phyloP scores from a whole-genome alignment of 1,140 invertebrate genomes.

The Zaprionus taronus region DNA sequence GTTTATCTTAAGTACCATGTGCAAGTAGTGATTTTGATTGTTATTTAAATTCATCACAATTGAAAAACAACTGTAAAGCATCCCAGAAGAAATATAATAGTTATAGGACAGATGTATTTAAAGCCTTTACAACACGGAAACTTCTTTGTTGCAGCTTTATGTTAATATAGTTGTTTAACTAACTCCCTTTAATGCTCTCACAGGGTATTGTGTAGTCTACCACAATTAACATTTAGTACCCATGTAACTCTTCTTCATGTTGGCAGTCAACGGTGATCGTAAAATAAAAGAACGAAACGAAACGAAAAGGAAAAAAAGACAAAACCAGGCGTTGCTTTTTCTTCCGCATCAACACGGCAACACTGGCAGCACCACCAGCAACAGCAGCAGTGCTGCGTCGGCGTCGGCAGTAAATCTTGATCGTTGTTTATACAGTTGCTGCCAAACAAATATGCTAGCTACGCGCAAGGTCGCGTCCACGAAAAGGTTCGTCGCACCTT shows the following conservation, averaged over 20 bases:
- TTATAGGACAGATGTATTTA: conserved; percentile 1
- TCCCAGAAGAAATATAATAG: background rate
- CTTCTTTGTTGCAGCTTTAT: no score
- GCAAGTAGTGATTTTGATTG: background rate
- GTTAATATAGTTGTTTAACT: no score
- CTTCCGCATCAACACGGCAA: conserved; percentile 61
- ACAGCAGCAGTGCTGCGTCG: background rate
- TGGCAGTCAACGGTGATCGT: conserved; percentile 44
- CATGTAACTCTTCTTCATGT: no score
- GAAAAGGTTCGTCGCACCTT: conserved; percentile 47
- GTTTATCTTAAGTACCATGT: conserved; percentile 5
- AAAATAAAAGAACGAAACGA: conserved; percentile 71
- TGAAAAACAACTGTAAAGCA: background rate
- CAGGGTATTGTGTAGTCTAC: no score
- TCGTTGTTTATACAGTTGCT: conserved; percentile 73
- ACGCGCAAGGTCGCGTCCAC: conserved; percentile 46
- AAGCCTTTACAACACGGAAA: background rate
- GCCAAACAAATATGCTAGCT: conserved; percentile 59
- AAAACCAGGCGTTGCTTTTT: conserved; percentile 50
- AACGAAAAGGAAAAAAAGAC: conserved; percentile 33
- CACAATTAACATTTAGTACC: no score
- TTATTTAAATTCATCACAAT: background rate
- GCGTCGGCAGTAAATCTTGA: conserved; percentile 43
- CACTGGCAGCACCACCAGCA: conserved; percentile 35
- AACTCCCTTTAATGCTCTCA: no score